Evolutionary conservation across 30 jellyfish, hydroid and myxozoan genomes (phyloP).

Genomic region (Haliclystus octoradiatus): DNA sequence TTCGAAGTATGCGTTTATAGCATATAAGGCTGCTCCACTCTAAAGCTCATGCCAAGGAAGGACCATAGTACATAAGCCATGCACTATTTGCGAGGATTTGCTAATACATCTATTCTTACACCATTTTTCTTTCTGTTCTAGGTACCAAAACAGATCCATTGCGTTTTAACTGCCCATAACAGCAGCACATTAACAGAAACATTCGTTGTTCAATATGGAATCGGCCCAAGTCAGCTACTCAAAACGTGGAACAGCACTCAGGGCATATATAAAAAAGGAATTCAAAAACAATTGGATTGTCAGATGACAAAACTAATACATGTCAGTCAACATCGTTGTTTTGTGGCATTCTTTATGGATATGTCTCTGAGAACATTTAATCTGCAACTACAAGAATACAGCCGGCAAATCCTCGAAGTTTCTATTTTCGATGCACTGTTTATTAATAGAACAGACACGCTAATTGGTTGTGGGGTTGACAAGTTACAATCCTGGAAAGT

Average conservation of each 20-base stretch:
- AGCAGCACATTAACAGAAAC: conserved; percentile 16
- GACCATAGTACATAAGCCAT: too few relatives aligned
- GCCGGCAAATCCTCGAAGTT: conserved; percentile 28
- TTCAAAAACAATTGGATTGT: conserved; percentile 10
- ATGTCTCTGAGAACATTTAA: conserved; percentile 49
- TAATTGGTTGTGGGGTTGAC: conserved; percentile 59
- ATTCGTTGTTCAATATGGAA: conserved; percentile 63
- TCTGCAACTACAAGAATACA: conserved; percentile 31
- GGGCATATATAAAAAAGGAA: conserved; percentile 5
- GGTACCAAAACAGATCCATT: conserved; percentile 57
- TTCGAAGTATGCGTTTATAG: too few relatives aligned
- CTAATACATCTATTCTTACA: too few relatives aligned
- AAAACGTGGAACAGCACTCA: conserved; percentile 1
- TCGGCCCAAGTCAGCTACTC: conserved; percentile 44
- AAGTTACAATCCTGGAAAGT: conserved; percentile 54
- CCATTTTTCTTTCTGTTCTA: too few relatives aligned
- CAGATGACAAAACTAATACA: conserved; percentile 26
- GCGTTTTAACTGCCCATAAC: conserved; percentile 16
- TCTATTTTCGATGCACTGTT: conserved; percentile 50
- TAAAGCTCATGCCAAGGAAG: too few relatives aligned
- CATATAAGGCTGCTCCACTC: too few relatives aligned
- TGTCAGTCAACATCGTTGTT: conserved; percentile 18
- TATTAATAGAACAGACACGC: conserved; percentile 22
- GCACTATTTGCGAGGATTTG: too few relatives aligned
- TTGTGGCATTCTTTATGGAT: conserved; percentile 73